Base-by-base conservation (phyloP, 2,797 vertebrate genomes). In the Tachyglossus aculeatus region DNA sequence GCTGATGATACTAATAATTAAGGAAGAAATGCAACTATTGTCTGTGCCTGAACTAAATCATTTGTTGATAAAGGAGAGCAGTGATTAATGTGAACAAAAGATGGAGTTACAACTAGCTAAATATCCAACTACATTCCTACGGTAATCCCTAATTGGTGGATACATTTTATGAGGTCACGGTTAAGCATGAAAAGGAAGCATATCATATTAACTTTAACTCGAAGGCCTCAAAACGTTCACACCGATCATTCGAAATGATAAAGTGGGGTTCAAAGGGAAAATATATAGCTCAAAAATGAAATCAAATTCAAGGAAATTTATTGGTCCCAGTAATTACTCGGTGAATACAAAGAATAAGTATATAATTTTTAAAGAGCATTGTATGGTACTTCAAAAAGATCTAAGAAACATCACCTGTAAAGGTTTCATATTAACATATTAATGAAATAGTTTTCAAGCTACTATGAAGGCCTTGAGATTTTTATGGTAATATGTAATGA, bases 401-500 rank as follows among this genome's bases (percentile, higher is more conserved):
- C 66, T 68, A 56, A 52, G 68, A 75, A 77, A 71, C 21, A 67
- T 63, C 67, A 59, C 62, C 57, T 71, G 41, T 22, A 63, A 66
- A 82, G 38, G 29, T 36, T 80, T 52, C 41, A 15, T 41, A 78
- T 73, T 82, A 77, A 54, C 51, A 62, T 71, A 67, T 62, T 74
- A 71, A 83, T 67, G 54, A 75, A 74, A n/a, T 2, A 6, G n/a
- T 50, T 67, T 71, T 54, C 37, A 47, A 83, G 62, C 32, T n/a
- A 59, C 50, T 65, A 62, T 11, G 21, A 38, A 73, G 54, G 22
- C 48, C 67, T 9, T 0, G 12, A 59, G 25, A 39, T 12, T 38
- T 71, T 80, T 69, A 64, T 33, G 39, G 44, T 37, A 73, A 78
- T 65, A 36, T 2, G 21, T 7, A 66, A 40, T 24, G 18, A 5